Conservation (phyloP, 2,888 invertebrate species). For the Watsonalla binaria region DNA sequence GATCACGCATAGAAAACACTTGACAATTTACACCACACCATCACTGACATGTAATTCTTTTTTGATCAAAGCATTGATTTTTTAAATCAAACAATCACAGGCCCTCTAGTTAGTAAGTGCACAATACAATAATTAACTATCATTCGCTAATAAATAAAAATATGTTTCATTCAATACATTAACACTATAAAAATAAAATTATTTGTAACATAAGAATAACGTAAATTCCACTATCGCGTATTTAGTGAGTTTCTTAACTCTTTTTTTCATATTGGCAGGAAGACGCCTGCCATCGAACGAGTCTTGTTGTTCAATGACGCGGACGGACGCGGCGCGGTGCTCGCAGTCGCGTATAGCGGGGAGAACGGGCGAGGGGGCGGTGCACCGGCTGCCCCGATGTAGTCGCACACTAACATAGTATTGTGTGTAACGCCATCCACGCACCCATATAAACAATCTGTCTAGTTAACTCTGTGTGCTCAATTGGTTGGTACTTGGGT, state of each 20-base stretch:
- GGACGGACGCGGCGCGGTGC: slow-evolving; percentile 64
- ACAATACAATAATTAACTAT: slow-evolving; percentile 69
- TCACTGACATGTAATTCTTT: slow-evolving; percentile 50
- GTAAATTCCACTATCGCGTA: slow-evolving; percentile 74
- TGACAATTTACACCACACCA: slow-evolving; percentile 53
- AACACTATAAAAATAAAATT: slow-evolving; percentile 76
- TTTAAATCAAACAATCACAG: slow-evolving; percentile 71
- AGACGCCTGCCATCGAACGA: slow-evolving; percentile 75
- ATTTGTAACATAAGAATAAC: slow-evolving; percentile 68
- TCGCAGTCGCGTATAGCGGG: slow-evolving; percentile 72
- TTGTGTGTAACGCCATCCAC: slow-evolving; percentile 45
- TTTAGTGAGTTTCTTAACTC: slow-evolving; percentile 69
- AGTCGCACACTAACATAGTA: slow-evolving; percentile 56
- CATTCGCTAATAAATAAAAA: slow-evolving; percentile 76
- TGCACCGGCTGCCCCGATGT: slow-evolving; percentile 77
- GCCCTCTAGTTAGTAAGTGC: slow-evolving; percentile 66
- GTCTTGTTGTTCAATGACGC: slow-evolving; percentile 79
- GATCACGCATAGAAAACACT: slow-evolving; percentile 53
- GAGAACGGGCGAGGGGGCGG: slow-evolving; percentile 64
- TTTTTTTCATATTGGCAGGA: slow-evolving; percentile 76
- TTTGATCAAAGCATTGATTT: slow-evolving; percentile 48
- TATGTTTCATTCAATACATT: slow-evolving; percentile 60
- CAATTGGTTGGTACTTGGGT: slow-evolving; percentile 45
- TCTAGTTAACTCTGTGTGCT: slow-evolving; percentile 70
- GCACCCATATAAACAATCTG: slow-evolving; percentile 58